Evolutionary conservation across 2,888 invertebrate species (phyloP).

Genomic region (Cephalotes varians): DNA sequence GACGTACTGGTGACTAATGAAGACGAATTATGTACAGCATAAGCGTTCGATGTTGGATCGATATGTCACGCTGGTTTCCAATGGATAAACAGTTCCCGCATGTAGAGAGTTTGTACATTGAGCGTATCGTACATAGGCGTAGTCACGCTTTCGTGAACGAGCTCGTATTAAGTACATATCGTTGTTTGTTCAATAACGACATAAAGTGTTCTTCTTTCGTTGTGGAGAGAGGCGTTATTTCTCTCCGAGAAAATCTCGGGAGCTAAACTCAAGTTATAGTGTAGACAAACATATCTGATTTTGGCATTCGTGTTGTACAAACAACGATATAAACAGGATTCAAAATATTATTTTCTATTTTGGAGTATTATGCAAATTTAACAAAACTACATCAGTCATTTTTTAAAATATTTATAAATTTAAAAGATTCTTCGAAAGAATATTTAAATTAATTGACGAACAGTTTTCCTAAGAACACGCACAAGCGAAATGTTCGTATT

Average conservation of each 20-base stretch:
- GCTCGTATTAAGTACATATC: constrained; percentile 47
- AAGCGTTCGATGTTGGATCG: constrained; percentile 50
- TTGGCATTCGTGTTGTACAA: neutral
- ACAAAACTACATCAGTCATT: neutral
- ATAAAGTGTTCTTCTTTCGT: constrained; percentile 32
- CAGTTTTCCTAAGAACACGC: neutral
- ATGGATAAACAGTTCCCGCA: constrained; percentile 40
- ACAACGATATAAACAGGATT: neutral
- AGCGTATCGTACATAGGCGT: constrained; percentile 11
- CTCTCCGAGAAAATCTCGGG: neutral
- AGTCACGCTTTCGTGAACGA: constrained; percentile 41
- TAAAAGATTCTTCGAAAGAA: neutral
- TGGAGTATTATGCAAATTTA: neutral
- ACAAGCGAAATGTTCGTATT: neutral
- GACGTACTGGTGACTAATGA: constrained; percentile 11
- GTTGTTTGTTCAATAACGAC: constrained; percentile 53
- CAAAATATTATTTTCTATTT: neutral
- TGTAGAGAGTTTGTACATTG: constrained; percentile 23
- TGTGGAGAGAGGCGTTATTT: neutral
- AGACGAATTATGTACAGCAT: constrained; percentile 25
- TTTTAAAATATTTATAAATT: neutral
- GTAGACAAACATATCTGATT: constrained; percentile 11
- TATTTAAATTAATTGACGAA: neutral
- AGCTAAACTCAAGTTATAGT: neutral
- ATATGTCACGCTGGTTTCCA: constrained; percentile 53